Base-by-base conservation (phyloP, 2,888 invertebrate genomes). In the Pecten maximus region DNA sequence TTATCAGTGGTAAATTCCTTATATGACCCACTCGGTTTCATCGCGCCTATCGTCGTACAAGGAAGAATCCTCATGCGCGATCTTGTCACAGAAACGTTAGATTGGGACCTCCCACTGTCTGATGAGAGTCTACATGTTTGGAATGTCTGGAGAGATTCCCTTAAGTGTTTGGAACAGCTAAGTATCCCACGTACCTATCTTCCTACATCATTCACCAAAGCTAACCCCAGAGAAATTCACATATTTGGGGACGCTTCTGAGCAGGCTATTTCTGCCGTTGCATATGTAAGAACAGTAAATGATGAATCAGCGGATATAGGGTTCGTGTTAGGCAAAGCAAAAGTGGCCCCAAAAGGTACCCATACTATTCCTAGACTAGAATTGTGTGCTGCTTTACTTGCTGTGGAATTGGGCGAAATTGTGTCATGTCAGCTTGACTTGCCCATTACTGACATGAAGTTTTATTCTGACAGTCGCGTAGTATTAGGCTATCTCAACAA, bases 191-290 rank as follows among this genome's bases (percentile, higher is more conserved):
- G 91, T 19, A 89, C 88, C 28, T 92, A 87, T 87, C 40, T 87
- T 2, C 40, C 88, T 4, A 8, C 54, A 19, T 89, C 90, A 4
- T 40, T 90, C 0, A 87, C 39, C 40, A 0, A 16, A 16, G 8
- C 88, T 40, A 2, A 10, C 12, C n/a, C 35, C 19, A 48, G 39
- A 54, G 89, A 90, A 88, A 15, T 91, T 19, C 89, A 88, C 39
- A 48, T 92, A 28, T 90, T 89, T 89, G 89, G 88, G 16, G 93
- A 93, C 87, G 93, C 93, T 10, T 92, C 91, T 23, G 91, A 92
- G 87, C 87, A 90, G 40, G 91, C 91, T n/a, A 92, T 92, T n/a
- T 39, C 91, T 16, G 92, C 92, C 3, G 91, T 89, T n/a, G 90
- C 74, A 23, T 91, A 90, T 50, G 0, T 91, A 4, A 44, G 44